These are phyloP conservation scores for Chelonus insularis DNA, from an alignment of 1,140 invertebrate species.

Conservation along the genomic window DNA sequence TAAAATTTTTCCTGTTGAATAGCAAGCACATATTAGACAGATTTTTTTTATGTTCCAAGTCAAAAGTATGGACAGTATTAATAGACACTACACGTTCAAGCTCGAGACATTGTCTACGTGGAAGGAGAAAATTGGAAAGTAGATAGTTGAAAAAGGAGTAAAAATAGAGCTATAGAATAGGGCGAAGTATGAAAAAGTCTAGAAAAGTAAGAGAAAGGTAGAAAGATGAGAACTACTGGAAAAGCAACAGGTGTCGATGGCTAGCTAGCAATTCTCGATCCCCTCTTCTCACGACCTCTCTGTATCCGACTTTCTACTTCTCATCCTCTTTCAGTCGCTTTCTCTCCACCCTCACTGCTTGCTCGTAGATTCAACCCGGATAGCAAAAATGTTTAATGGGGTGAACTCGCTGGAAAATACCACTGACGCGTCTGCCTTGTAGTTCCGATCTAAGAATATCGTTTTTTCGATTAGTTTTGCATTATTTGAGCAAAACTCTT, in stretches of 20 bases:
- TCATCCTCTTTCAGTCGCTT: conserved; percentile 10
- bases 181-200: conserved; percentile 10
- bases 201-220: conserved; percentile 33
- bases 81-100: background rate
- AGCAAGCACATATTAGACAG: too few species aligned
- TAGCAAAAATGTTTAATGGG: conserved; percentile 61
- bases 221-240: conserved; percentile 42
- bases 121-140: conserved; percentile 9
- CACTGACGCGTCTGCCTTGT: conserved; percentile 39
- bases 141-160: background rate
- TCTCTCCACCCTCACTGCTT: conserved; percentile 31
- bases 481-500: conserved; percentile 42
- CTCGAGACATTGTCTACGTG: conserved; percentile 8
- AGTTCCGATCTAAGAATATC: conserved; percentile 42
- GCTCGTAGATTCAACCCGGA: conserved; percentile 54
- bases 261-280: conserved; percentile 43
- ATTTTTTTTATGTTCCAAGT: background rate
- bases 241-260: conserved; percentile 58
- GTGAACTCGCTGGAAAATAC: conserved; percentile 59
- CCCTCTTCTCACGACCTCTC: conserved; percentile 21
- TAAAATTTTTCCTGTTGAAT: too few species aligned
- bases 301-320: conserved; percentile 30
- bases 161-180: conserved; percentile 5
- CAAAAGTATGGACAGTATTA: background rate
- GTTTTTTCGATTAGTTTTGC: conserved; percentile 49